Evolutionary conservation across 2,888 invertebrate genomes (phyloP), one percentile per base, ranked within the genome.

Genomic region (Mesorhabditis spiculigera): DNA sequence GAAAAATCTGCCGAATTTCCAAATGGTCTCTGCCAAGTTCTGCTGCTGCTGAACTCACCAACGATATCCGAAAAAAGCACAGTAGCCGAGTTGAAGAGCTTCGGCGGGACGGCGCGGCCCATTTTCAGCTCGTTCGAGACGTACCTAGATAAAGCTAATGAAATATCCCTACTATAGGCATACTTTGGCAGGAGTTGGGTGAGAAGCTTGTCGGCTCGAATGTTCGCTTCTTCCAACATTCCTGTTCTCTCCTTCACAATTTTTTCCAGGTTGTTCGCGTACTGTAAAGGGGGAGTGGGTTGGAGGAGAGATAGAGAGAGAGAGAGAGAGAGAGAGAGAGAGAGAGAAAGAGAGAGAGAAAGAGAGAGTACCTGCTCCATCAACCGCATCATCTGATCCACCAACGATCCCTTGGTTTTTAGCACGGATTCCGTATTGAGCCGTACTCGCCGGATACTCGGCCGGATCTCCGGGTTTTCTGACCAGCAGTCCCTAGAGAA

Each of bases 321-420:
- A 28, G 28, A 28, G 28, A 28, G 28, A 28, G 28, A n/a, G 28
- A 28, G 28, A 28, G 28, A 28, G 28, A n/a, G n/a, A n/a, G n/a
- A n/a, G 28, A 28, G 3, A 28, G 28, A n/a, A n/a, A 28, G 28
- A 3, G 28, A 28, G 28, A 28, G 28, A 1, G 28, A n/a, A n/a
- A 42, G 66, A n/a, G 45, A 58, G 45, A 16, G 3, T 50, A 69
- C 69, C 66, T 69, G 69, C 66, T 80, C 80, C 80, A 80, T 80
- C 79, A 80, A 75, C 4, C 81, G 73, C 82, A 84, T 84, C 84
- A 84, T 84, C 71, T 84, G 83, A 70, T 84, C 84, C 4, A 84
- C 83, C 61, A 84, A 65, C 42, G 76, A 76, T 6, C 80, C 80
- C 64, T 75, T 76, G 78, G 77, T 79, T 68, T 84, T 84, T 45